phyloP scores from a whole-genome alignment of 2,888 invertebrate genomes.

The Drosophila prostipennis region DNA sequence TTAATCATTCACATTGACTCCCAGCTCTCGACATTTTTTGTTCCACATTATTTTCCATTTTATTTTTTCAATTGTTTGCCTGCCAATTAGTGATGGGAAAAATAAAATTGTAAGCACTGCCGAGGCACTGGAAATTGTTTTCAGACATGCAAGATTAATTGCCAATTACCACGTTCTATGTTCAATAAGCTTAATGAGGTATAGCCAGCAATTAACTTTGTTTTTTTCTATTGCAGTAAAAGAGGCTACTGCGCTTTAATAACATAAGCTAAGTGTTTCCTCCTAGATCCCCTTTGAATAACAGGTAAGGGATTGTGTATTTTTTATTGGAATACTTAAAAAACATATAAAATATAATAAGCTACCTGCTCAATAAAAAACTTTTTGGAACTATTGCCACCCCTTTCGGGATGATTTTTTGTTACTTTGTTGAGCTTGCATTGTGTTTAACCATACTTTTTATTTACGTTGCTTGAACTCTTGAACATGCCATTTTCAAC shows the following conservation, averaged over 20 bases:
- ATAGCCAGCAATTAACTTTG: slow-evolving; percentile 33
- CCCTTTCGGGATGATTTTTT: too few relatives aligned
- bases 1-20: slow-evolving; percentile 46
- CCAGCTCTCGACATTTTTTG: slow-evolving; percentile 8
- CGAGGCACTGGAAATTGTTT: slow-evolving; percentile 35
- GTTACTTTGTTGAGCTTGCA: too few relatives aligned
- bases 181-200: slow-evolving; percentile 52
- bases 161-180: slow-evolving; percentile 41
- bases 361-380: too few relatives aligned
- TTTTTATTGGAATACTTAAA: too few relatives aligned
- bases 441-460: background rate
- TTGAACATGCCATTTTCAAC: background rate
- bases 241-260: background rate
- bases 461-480: background rate
- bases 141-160: slow-evolving; percentile 61
- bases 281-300: too few relatives aligned
- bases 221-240: background rate
- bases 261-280: background rate
- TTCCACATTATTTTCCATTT: slow-evolving; percentile 7
- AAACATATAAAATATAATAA: too few relatives aligned
- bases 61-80: slow-evolving; percentile 32
- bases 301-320: too few relatives aligned
- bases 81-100: slow-evolving; percentile 48
- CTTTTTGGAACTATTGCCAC: too few relatives aligned
- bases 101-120: slow-evolving; percentile 33